Evolutionary conservation across 2,888 invertebrate species (phyloP), one percentile per base, ranked within the genome.

Genomic region (Rotaria macrura): DNA sequence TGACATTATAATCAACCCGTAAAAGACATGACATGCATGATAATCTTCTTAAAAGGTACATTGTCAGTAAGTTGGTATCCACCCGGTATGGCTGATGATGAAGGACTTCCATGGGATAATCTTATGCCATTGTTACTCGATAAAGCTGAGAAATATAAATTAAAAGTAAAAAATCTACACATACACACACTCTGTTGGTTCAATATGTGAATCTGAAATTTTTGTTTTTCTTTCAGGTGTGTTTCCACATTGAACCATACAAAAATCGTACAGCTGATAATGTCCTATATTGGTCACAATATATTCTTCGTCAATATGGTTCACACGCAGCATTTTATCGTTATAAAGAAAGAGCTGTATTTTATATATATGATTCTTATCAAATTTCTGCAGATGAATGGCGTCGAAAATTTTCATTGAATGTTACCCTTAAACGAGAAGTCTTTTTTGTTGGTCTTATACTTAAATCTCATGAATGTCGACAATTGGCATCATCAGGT

Each of bases 341-440:
- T 79, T 85, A 87, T 54, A 34, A 54, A 20, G 38, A 74, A 6
- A 91, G 91, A 29, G 93, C 94, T n/a, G 91, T 94, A 54, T 92
- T 93, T 88, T 94, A 94, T 88, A 91, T 94, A 38, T 93, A 93
- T 89, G 93, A 93, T 89, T 93, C 93, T 0, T 93, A 93, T 88
- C 92, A 92, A 85, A 91, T 93, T 29, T 90, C 92, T 0, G 90
- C 91, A 23, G 90, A 89, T 14, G 92, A 92, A 3, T 93, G 93
- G 93, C 91, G 87, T 90, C 89, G 90, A 47, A 92, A 92, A 74
- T 91, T 91, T 87, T 88, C 91, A 12, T 92, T 92, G 74, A 89
- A 93, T 2, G 89, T 93, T 34, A 92, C 92, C 38, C 93, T 93
- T 10, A 90, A 92, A 83, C 89, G 92, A 72, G 93, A 94, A 90